Evolutionary conservation across 2,888 invertebrate species (phyloP).

Genomic region (Sepioteuthis lessoniana): DNA sequence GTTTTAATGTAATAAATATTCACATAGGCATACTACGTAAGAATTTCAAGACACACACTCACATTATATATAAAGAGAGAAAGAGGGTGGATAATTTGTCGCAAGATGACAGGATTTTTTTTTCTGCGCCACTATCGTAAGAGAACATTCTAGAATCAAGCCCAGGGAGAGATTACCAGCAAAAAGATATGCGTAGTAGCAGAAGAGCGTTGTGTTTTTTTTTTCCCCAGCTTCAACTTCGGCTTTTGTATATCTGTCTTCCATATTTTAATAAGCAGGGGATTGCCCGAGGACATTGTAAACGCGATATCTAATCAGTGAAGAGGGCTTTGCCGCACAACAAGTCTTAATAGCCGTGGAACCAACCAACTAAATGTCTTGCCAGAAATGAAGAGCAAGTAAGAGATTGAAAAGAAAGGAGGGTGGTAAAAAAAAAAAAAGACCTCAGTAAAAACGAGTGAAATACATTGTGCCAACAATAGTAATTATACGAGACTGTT

Average conservation of each 20-base stretch:
- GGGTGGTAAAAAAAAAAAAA: neutral
- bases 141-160: neutral
- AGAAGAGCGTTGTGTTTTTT: neutral
- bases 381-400: neutral
- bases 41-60: no score
- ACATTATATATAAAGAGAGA: no score
- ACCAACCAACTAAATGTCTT: constrained; percentile 1
- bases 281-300: neutral
- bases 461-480: neutral
- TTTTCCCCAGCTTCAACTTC: neutral
- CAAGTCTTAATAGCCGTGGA: constrained; percentile 33
- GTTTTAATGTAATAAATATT: no score
- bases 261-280: neutral
- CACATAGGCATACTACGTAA: no score
- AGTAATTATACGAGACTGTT: neutral
- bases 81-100: neutral
- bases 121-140: neutral
- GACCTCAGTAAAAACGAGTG: neutral
- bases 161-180: neutral
- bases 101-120: neutral
- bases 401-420: neutral
- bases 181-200: neutral
- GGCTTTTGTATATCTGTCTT: neutral
- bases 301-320: constrained; percentile 1
- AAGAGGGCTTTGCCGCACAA: constrained; percentile 11